These are phyloP conservation scores for Phortica variegata DNA, from an alignment of 1,140 invertebrate genomes.

Conservation along the genomic window DNA sequence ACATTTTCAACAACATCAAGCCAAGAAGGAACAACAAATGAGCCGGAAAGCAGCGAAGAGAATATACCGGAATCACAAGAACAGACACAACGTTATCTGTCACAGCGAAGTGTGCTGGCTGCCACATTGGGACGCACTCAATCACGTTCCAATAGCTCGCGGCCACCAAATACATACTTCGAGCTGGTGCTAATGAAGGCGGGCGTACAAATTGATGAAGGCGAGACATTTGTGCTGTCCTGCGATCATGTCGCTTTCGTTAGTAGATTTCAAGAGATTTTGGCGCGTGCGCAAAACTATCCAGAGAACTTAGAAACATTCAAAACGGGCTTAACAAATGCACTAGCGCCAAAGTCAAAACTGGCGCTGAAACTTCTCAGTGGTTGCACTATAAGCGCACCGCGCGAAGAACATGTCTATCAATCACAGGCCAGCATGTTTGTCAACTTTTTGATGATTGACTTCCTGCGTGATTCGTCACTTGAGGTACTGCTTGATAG, in stretches of 20 bases:
- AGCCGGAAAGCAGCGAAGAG: slow-evolving; percentile 30
- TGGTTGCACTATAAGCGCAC: slow-evolving; percentile 39
- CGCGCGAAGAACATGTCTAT: slow-evolving; percentile 40
- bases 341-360: slow-evolving; percentile 46
- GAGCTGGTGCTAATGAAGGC: slow-evolving; percentile 43
- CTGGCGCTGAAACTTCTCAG: slow-evolving; percentile 51
- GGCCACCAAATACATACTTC: slow-evolving; percentile 49
- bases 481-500: slow-evolving; percentile 55
- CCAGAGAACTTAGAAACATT: slow-evolving; percentile 51
- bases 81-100: slow-evolving; percentile 50
- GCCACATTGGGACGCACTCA: slow-evolving; percentile 46
- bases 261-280: slow-evolving; percentile 35
- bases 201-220: slow-evolving; percentile 41
- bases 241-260: slow-evolving; percentile 53
- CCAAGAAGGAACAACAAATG: slow-evolving; percentile 15
- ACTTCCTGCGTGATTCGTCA: slow-evolving; percentile 52
- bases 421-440: slow-evolving; percentile 58
- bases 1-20: too few species aligned
- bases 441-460: slow-evolving; percentile 57
- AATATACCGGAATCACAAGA: slow-evolving; percentile 50
- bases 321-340: slow-evolving; percentile 46
- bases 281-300: slow-evolving; percentile 34
- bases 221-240: slow-evolving; percentile 38
- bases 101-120: slow-evolving; percentile 45
- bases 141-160: slow-evolving; percentile 25